phyloP scores from a whole-genome alignment of 2,888 invertebrate species.

The Drosophila antonietae region DNA sequence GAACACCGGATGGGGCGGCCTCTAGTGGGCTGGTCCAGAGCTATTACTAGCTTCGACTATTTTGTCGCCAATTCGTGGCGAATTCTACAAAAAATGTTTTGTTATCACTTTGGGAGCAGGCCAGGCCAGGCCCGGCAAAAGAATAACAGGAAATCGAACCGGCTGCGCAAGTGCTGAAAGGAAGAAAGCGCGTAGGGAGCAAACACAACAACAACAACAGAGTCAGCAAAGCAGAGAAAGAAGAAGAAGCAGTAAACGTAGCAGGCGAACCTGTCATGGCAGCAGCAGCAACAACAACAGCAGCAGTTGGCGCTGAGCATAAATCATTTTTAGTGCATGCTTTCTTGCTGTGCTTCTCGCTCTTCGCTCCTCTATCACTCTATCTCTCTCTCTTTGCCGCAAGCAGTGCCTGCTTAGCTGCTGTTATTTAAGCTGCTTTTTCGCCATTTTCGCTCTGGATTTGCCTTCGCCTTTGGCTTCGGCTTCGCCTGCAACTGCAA shows the following conservation, averaged over 20 bases:
- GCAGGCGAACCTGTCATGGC: slow-evolving; percentile 32
- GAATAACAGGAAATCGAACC: slow-evolving; percentile 82
- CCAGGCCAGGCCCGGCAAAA: slow-evolving; percentile 35
- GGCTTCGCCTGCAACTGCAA: slow-evolving; percentile 13
- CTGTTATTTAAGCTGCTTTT: background rate
- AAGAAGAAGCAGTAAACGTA: background rate
- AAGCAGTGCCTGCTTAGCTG: background rate
- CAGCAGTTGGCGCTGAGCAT: slow-evolving; percentile 41
- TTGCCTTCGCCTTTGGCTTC: background rate
- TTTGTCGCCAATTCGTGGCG: slow-evolving; percentile 57
- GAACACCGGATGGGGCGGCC: slow-evolving; percentile 73
- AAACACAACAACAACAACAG: slow-evolving; percentile 18
- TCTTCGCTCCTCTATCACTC: background rate
- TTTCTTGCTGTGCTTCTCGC: background rate
- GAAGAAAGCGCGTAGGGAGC: slow-evolving; percentile 47
- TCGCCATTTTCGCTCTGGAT: slow-evolving; percentile 3
- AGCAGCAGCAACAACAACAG: slow-evolving; percentile 43
- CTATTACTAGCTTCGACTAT: slow-evolving; percentile 28
- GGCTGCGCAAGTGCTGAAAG: slow-evolving; percentile 66
- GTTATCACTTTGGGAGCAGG: slow-evolving; percentile 62
- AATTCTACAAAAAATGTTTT: slow-evolving; percentile 54
- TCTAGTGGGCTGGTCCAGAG: slow-evolving; percentile 42
- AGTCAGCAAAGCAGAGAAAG: slow-evolving; percentile 6
- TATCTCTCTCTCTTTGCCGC: background rate
- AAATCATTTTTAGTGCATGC: slow-evolving; percentile 35